Percentiles rank a stretch among this genome's conserved stretches.
These are phyloP conservation scores for Stenopsyche tienmushanensis DNA, from an alignment of 1,140 invertebrate species.

Conservation along the genomic window DNA sequence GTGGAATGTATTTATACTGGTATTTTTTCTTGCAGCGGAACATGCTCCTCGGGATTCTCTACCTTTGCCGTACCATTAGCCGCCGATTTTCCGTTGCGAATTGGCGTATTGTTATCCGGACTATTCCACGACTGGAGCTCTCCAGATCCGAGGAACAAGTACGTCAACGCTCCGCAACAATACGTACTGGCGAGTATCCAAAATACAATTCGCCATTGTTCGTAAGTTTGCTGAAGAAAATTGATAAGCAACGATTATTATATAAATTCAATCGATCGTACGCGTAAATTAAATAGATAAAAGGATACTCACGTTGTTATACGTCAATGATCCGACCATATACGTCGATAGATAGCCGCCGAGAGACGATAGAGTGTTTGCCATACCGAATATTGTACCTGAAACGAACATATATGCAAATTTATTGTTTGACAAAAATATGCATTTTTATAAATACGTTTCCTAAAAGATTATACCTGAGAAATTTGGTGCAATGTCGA, in stretches of 20 bases:
- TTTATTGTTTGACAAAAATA: slow-evolving; percentile 9
- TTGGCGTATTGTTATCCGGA: slow-evolving; percentile 3
- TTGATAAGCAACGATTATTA: too few species aligned
- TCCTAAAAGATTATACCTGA: slow-evolving; percentile 58
- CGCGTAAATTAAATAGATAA: too few species aligned
- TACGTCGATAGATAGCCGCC: slow-evolving; percentile 83
- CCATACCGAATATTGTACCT: slow-evolving; percentile 83
- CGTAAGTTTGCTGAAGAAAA: slow-evolving; percentile 65
- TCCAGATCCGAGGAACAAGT: slow-evolving; percentile 68
- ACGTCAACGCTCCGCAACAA: slow-evolving; percentile 66
- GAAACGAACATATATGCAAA: slow-evolving; percentile 44
- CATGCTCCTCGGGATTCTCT: slow-evolving; percentile 40
- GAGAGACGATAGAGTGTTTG: slow-evolving; percentile 85
- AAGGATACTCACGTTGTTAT: slow-evolving; percentile 64
- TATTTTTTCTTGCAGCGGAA: slow-evolving; percentile 33
- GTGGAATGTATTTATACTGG: slow-evolving; percentile 23
- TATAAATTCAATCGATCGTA: slow-evolving; percentile 10
- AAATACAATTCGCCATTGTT: slow-evolving; percentile 83
- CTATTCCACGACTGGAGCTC: slow-evolving; percentile 70
- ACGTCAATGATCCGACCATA: slow-evolving; percentile 81
- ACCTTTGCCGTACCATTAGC: slow-evolving; percentile 45
- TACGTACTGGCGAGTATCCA: slow-evolving; percentile 77
- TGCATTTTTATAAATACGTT: not conserved
- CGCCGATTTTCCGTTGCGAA: slow-evolving; percentile 50
- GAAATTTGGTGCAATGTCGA: slow-evolving; percentile 88